Percentiles rank a stretch among this genome's conserved stretches.
These are phyloP conservation scores for Pristis pectinata DNA, from an alignment of 2,797 vertebrate genomes.

Conservation along the genomic window DNA sequence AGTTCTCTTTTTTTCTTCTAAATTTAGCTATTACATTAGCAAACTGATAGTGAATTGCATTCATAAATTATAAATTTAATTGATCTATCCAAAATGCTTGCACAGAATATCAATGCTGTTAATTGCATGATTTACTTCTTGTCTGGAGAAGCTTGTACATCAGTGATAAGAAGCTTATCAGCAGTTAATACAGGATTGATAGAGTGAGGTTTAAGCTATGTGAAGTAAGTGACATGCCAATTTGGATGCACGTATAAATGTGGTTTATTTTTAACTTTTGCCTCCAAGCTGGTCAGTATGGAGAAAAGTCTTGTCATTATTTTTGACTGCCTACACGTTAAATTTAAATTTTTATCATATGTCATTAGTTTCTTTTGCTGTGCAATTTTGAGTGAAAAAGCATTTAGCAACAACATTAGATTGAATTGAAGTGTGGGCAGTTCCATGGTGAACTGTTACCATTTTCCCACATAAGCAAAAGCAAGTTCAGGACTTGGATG, in stretches of 20 bases:
- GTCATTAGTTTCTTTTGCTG: not conserved
- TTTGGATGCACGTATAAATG: not conserved
- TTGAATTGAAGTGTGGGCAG: no score
- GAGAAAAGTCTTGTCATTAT: not conserved
- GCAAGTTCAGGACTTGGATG: no score
- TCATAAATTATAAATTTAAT: not conserved
- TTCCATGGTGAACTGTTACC: no score
- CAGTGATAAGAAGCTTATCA: not conserved
- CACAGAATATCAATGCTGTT: not conserved
- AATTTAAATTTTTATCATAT: not conserved
- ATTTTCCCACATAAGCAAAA: no score
- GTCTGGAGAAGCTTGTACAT: not conserved
- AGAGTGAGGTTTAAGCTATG: not conserved
- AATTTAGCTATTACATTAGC: no score
- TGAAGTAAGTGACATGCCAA: not conserved
- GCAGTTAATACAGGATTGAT: not conserved
- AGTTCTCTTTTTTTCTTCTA: not conserved
- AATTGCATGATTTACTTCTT: not conserved
- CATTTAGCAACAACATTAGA: no score
- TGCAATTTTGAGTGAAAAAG: no score
- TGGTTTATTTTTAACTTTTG: not conserved
- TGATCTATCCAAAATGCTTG: not conserved
- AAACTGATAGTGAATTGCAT: not conserved
- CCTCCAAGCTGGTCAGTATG: not conserved
- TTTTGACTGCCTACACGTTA: not conserved